Conservation (phyloP, 2,113 vertebrate species). For the Lipophrys pholis region DNA sequence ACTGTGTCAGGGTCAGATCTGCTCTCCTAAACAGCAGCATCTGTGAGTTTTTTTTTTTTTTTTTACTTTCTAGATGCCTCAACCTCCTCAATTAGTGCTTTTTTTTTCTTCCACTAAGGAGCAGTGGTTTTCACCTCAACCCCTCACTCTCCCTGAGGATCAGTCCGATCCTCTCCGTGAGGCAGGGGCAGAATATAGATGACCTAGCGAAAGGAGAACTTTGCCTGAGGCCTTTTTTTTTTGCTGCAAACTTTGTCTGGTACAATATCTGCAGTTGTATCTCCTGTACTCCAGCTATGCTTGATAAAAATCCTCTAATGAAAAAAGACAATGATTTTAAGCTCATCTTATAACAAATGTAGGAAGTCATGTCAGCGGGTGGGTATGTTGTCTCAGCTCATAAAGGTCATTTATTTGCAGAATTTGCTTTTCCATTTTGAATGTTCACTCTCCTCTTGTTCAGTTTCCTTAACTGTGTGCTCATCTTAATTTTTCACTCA, state of each 20-base stretch:
- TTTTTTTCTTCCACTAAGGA: slow-evolving; percentile 20
- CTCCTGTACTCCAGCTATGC: neutral
- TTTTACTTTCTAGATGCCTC: slow-evolving; percentile 14
- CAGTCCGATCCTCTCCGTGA: slow-evolving; percentile 18
- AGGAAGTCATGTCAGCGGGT: neutral
- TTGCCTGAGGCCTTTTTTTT: slow-evolving; percentile 23
- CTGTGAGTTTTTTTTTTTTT: neutral
- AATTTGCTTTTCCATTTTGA: slow-evolving; percentile 20
- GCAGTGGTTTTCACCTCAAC: slow-evolving; percentile 15
- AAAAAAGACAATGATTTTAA: too few relatives aligned
- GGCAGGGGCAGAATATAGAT: slow-evolving; percentile 37
- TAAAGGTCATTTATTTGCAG: slow-evolving; percentile 19
- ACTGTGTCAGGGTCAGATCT: slow-evolving; percentile 7
- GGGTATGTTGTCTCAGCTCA: neutral
- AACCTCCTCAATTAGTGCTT: slow-evolving; percentile 16
- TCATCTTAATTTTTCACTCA: slow-evolving; percentile 29
- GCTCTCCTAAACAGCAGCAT: slow-evolving; percentile 11
- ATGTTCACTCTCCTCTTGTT: neutral
- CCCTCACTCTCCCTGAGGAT: slow-evolving; percentile 33
- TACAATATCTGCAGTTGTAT: slow-evolving; percentile 2
- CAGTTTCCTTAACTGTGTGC: neutral
- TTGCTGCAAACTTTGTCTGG: slow-evolving; percentile 14
- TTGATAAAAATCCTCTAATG: neutral
- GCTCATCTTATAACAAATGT: neutral
- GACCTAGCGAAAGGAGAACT: slow-evolving; percentile 28